These are phyloP conservation scores for Drosophila nigrodunni DNA, from an alignment of 1,140 invertebrate species.

Conservation along the genomic window DNA sequence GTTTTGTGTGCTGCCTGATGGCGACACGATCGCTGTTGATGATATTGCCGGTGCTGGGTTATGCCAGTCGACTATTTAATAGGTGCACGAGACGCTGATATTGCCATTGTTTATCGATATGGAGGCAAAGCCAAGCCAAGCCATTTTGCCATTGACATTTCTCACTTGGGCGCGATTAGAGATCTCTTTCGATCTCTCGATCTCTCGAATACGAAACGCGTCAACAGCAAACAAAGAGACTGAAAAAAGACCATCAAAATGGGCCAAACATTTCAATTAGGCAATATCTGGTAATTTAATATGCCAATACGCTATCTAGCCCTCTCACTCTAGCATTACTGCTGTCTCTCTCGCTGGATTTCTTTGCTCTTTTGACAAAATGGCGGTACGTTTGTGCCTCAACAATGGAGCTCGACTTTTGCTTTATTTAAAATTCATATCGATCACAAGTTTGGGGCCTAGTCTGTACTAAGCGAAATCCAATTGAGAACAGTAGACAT, in stretches of 20 bases:
- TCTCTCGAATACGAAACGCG: conserved; percentile 23
- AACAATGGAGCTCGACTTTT: no score
- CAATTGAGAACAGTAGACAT: no score
- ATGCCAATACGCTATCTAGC: conserved; percentile 6
- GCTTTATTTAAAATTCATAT: not conserved
- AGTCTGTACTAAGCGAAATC: no score
- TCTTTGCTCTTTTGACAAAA: not conserved
- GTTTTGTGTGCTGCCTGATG: conserved; percentile 30
- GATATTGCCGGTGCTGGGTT: conserved; percentile 9
- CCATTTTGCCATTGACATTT: conserved; percentile 49
- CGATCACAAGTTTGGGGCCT: not conserved
- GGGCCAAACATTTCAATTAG: conserved; percentile 56
- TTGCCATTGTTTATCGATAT: conserved; percentile 36
- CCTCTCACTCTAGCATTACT: not conserved
- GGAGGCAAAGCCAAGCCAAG: conserved; percentile 24
- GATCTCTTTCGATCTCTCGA: conserved; percentile 20
- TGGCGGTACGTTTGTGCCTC: not conserved
- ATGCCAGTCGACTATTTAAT: conserved; percentile 31
- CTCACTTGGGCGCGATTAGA: conserved; percentile 57
- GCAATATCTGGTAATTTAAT: conserved; percentile 57
- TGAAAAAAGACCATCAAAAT: conserved; percentile 37
- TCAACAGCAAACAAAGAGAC: not conserved
- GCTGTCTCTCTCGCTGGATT: not conserved
- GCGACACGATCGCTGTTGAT: conserved; percentile 27
- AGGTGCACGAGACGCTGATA: conserved; percentile 22